phyloP scores from a whole-genome alignment of 2,888 invertebrate species.

The Tethea ocularis region DNA sequence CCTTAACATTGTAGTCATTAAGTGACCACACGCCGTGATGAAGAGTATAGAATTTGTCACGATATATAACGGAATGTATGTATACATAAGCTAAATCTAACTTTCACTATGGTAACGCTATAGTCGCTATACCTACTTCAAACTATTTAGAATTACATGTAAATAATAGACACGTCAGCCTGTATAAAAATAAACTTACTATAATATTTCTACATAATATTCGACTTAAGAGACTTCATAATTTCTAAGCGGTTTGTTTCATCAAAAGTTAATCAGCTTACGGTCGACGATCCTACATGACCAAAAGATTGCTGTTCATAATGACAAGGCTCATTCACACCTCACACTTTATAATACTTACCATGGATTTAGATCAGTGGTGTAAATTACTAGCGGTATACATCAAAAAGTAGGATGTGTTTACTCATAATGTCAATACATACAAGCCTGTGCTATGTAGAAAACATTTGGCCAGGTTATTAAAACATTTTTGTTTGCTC shows the following conservation, averaged over 20 bases:
- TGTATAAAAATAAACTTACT: no score
- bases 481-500: constrained; percentile 59
- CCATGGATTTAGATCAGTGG: constrained; percentile 25
- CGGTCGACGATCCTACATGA: background rate
- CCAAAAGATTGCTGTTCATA: constrained; percentile 4
- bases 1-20: background rate
- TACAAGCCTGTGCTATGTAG: constrained; percentile 23
- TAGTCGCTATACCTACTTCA: no score
- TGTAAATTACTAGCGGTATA: constrained; percentile 24
- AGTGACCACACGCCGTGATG: background rate
- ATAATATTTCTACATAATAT: background rate
- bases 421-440: constrained; percentile 63
- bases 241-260: constrained; percentile 4
- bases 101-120: no score
- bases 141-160: background rate
- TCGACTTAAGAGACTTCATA: constrained; percentile 3
- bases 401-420: constrained; percentile 51
- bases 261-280: constrained; percentile 8
- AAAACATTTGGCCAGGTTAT: constrained; percentile 56
- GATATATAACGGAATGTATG: background rate
- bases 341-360: constrained; percentile 19
- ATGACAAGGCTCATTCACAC: constrained; percentile 10
- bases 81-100: no score
- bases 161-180: background rate
- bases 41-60: background rate